phyloP scores from a whole-genome alignment of 1,140 invertebrate species.

The Nautilus pompilius region DNA sequence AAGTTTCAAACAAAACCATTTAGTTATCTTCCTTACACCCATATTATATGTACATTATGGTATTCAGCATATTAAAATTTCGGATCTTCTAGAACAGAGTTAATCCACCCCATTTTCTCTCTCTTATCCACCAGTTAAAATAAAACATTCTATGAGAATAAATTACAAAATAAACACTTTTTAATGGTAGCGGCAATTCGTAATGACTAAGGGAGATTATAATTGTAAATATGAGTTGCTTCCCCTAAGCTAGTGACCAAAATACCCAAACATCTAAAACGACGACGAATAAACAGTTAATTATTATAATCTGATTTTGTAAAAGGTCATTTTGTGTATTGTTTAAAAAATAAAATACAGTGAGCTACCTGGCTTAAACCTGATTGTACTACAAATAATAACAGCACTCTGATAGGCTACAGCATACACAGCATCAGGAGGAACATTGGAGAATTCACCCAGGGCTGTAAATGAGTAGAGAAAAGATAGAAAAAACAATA shows the following conservation, averaged over 20 bases:
- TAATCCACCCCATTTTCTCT: too few species aligned
- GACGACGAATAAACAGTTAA: neutral
- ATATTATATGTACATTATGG: too few species aligned
- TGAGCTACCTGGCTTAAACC: conserved; percentile 27
- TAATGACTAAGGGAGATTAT: neutral
- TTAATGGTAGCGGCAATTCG: too few species aligned
- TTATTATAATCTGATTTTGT: neutral
- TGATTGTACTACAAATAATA: conserved; percentile 26
- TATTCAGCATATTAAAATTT: too few species aligned
- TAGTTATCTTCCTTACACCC: too few species aligned
- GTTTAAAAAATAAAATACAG: neutral
- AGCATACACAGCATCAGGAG: conserved; percentile 24
- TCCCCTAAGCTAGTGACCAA: neutral
- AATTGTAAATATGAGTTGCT: neutral
- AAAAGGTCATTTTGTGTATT: neutral
- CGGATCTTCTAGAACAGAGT: too few species aligned
- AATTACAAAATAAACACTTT: too few species aligned
- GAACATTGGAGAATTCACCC: conserved; percentile 34
- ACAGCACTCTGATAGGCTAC: conserved; percentile 31
- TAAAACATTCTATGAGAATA: too few species aligned
- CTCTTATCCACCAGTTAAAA: too few species aligned
- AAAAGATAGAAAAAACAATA: neutral
- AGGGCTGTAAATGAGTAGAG: conserved; percentile 12
- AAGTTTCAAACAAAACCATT: too few species aligned
- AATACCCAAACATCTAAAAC: neutral